Evolutionary conservation across 2,113 vertebrate species (phyloP).

Genomic region (Passer montanus): DNA sequence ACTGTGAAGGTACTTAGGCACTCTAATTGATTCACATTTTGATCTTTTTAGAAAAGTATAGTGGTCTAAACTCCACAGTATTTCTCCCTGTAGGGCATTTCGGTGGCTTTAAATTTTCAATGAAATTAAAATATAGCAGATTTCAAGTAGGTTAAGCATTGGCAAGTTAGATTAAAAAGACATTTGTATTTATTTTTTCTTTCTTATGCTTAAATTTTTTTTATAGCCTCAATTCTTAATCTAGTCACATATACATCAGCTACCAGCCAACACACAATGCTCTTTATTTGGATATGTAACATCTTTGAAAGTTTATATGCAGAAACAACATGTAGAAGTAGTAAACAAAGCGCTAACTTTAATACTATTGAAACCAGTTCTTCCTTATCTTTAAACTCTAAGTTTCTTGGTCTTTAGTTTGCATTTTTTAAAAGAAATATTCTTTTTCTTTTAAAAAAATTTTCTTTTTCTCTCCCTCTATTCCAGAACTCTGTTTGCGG

Average conservation of each 20-base stretch:
- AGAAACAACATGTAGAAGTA: background rate
- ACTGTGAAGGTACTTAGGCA: background rate
- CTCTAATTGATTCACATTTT: background rate
- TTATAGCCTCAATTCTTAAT: background rate
- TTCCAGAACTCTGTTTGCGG: background rate
- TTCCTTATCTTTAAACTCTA: background rate
- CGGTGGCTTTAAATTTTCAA: background rate
- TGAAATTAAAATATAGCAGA: background rate
- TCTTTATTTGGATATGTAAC: background rate
- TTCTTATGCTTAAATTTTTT: background rate
- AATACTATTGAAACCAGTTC: background rate
- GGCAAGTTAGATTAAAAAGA: background rate
- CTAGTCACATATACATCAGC: background rate
- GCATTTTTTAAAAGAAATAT: background rate
- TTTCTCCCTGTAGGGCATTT: background rate
- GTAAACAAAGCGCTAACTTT: background rate
- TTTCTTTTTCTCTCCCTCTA: background rate
- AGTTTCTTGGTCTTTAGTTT: background rate
- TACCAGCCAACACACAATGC: background rate
- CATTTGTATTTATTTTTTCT: background rate
- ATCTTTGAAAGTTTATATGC: background rate
- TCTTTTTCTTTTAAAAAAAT: too few species aligned
- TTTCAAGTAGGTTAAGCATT: background rate
- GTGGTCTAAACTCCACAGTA: background rate
- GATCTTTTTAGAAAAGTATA: background rate